These are phyloP conservation scores for Eristalis arbustorum DNA, from an alignment of 2,888 invertebrate genomes.

Conservation along the genomic window DNA sequence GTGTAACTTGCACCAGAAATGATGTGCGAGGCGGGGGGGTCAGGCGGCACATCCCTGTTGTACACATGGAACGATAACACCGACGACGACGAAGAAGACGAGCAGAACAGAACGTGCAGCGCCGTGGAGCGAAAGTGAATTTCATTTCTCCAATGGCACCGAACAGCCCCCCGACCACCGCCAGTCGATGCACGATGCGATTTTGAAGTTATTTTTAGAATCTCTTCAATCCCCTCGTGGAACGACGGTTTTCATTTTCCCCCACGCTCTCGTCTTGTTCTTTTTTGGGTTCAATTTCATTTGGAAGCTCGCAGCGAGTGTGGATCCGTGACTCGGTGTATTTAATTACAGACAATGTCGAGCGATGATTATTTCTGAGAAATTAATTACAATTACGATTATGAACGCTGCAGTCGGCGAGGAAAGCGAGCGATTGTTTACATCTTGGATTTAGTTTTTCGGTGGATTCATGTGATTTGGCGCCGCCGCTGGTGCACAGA, in stretches of 20 bases:
- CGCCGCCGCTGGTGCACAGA: not conserved
- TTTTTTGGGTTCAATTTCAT: slow-evolving; percentile 25
- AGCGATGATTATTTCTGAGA: slow-evolving; percentile 37
- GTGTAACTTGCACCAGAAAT: slow-evolving; percentile 10
- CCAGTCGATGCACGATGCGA: not conserved
- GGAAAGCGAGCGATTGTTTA: slow-evolving; percentile 12
- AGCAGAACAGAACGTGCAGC: not conserved
- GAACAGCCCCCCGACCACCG: not conserved
- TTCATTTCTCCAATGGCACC: slow-evolving; percentile 18
- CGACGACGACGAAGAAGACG: not conserved
- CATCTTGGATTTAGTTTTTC: not conserved
- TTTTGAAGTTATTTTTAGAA: slow-evolving; percentile 52
- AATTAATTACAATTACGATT: slow-evolving; percentile 61
- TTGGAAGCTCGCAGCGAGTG: not conserved
- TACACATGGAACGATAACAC: not conserved
- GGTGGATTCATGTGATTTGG: slow-evolving; percentile 20
- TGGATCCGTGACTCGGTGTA: not conserved
- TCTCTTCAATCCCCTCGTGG: not conserved
- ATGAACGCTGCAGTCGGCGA: slow-evolving; percentile 35
- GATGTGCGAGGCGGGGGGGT: not conserved
- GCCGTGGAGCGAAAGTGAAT: slow-evolving; percentile 27
- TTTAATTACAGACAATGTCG: slow-evolving; percentile 53
- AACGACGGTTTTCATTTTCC: slow-evolving; percentile 14
- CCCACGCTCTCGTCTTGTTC: not conserved
- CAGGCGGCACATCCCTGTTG: not conserved